Percentiles rank a stretch among this genome's conserved stretches.
These are phyloP conservation scores for Todiramphus saurophagus DNA, from an alignment of 2,113 vertebrate species.

Conservation along the genomic window DNA sequence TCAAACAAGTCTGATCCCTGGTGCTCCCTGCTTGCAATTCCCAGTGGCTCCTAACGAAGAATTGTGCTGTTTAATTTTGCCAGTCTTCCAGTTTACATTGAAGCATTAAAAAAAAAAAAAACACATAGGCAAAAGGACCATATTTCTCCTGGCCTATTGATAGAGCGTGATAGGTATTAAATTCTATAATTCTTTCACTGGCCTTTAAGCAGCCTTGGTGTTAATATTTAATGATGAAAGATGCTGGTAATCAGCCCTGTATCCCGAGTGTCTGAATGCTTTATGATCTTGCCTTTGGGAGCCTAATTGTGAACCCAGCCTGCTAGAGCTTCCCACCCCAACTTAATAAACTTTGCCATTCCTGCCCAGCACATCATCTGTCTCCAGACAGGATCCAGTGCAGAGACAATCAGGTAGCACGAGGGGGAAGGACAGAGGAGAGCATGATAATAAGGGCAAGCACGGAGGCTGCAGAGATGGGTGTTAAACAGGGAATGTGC, in stretches of 20 bases:
- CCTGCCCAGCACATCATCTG: constrained; percentile 41
- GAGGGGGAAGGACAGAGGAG: background rate
- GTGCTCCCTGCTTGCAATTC: constrained; percentile 64
- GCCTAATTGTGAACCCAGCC: constrained; percentile 72
- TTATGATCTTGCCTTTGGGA: constrained; percentile 77
- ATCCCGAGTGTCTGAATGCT: constrained; percentile 75
- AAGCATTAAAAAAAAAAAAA: constrained; percentile 37
- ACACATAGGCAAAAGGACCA: background rate
- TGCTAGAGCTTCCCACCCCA: constrained; percentile 56
- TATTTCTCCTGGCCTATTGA: constrained; percentile 71
- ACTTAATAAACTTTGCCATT: constrained; percentile 62
- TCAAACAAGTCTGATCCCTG: constrained; percentile 56
- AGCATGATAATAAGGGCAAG: background rate
- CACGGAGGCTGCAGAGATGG: background rate
- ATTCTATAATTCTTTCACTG: constrained; percentile 77
- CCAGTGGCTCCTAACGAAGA: constrained; percentile 48
- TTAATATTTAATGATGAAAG: constrained; percentile 80
- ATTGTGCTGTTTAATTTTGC: constrained; percentile 67
- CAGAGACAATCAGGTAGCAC: background rate
- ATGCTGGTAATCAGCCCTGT: constrained; percentile 75
- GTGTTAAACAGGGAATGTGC: background rate
- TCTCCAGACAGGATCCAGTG: constrained; percentile 1
- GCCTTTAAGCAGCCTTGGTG: constrained; percentile 72
- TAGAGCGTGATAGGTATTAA: constrained; percentile 72
- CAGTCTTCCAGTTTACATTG: constrained; percentile 61